phyloP scores from a whole-genome alignment of 2,113 vertebrate species.

The Megaleporinus macrocephalus region DNA sequence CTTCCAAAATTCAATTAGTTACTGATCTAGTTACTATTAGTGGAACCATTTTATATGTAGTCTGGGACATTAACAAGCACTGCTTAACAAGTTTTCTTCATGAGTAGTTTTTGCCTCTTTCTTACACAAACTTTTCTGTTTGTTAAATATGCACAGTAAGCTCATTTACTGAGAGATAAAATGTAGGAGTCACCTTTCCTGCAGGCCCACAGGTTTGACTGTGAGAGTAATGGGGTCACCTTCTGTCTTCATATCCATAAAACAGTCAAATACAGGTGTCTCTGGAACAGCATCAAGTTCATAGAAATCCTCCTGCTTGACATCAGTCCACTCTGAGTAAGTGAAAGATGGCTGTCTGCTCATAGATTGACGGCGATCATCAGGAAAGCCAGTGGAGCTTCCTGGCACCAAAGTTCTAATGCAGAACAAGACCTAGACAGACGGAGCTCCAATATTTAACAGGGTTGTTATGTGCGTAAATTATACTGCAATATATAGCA shows the following conservation, averaged over 20 bases:
- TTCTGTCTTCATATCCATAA: constrained; percentile 86
- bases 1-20: too few relatives aligned
- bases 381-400: constrained; percentile 64
- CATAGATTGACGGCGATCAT: constrained; percentile 92
- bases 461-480: neutral
- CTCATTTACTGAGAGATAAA: neutral
- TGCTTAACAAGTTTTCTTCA: too few relatives aligned
- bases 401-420: constrained; percentile 64
- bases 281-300: constrained; percentile 88
- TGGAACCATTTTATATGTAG: too few relatives aligned
- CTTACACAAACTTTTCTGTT: neutral
- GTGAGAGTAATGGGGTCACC: constrained; percentile 87
- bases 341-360: constrained; percentile 98
- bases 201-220: constrained; percentile 92
- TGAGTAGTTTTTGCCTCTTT: too few relatives aligned
- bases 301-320: constrained; percentile 88
- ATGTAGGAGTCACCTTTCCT: constrained; percentile 86
- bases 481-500: neutral
- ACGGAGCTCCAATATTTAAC: constrained; percentile 17
- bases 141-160: neutral
- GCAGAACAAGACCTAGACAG: constrained; percentile 52
- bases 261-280: constrained; percentile 90
- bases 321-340: constrained; percentile 95
- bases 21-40: too few relatives aligned
- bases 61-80: too few relatives aligned